These are phyloP conservation scores for Natator depressus DNA, from an alignment of 2,113 vertebrate genomes.

Conservation along the genomic window DNA sequence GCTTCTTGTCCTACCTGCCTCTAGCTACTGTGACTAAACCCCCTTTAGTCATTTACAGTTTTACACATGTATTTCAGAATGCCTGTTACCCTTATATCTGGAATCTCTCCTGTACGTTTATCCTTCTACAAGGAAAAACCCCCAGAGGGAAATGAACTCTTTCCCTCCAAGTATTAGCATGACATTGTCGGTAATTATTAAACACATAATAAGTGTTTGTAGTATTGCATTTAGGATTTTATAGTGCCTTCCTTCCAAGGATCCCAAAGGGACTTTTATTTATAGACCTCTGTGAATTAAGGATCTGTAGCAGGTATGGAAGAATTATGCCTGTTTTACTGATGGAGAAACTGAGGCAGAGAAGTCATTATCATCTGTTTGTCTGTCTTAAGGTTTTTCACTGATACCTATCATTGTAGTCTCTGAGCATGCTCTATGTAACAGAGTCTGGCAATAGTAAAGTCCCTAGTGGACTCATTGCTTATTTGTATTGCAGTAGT, in stretches of 20 bases:
- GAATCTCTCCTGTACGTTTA: not conserved
- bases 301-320: not conserved
- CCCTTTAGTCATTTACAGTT: not conserved
- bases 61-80: not conserved
- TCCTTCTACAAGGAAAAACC: not conserved
- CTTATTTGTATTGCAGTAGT: not conserved
- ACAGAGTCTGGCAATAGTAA: not conserved
- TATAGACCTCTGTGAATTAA: not conserved
- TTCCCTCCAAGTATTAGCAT: not conserved
- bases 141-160: not conserved
- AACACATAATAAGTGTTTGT: not conserved
- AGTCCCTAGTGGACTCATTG: not conserved
- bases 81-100: not conserved
- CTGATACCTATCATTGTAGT: not conserved
- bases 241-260: not conserved
- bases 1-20: not conserved
- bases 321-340: not conserved
- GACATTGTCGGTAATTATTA: not conserved
- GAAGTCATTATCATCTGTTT: not conserved
- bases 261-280: not conserved
- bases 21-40: accelerated
- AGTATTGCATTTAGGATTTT: not conserved
- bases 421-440: not conserved
- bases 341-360: not conserved
- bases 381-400: not conserved